Conservation (phyloP, 2,888 invertebrate species). For the Dinocampus coccinellae region DNA sequence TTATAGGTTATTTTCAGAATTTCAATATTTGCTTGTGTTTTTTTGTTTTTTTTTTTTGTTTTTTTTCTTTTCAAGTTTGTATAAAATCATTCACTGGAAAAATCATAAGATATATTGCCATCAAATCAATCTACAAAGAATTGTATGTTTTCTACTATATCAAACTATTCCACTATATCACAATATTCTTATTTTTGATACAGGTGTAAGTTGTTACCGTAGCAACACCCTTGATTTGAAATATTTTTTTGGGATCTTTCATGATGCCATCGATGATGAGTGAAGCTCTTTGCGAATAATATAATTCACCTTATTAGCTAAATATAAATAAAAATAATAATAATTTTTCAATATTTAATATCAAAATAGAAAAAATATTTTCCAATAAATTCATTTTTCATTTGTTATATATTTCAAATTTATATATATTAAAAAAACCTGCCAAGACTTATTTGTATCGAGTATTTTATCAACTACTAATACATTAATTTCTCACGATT, state of each 20-base stretch:
- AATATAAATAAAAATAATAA: conserved; percentile 27
- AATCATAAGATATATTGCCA: neutral
- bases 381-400: no score
- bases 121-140: neutral
- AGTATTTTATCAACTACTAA: no score
- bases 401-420: no score
- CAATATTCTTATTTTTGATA: conserved; percentile 35
- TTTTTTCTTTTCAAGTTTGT: neutral
- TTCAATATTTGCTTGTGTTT: neutral
- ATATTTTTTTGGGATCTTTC: conserved; percentile 18
- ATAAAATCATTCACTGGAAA: neutral
- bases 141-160: neutral
- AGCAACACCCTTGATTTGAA: conserved; percentile 55
- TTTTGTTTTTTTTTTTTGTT: neutral
- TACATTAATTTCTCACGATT: no score
- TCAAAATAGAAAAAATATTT: conserved; percentile 16
- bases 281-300: conserved; percentile 30
- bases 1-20: neutral
- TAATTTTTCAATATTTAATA: conserved; percentile 1
- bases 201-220: conserved; percentile 54
- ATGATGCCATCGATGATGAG: conserved; percentile 1
- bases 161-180: no score
- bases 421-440: no score
- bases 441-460: no score
- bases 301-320: conserved; percentile 21